phyloP scores from a whole-genome alignment of 2,888 invertebrate species.

The Ormyrus rosae region DNA sequence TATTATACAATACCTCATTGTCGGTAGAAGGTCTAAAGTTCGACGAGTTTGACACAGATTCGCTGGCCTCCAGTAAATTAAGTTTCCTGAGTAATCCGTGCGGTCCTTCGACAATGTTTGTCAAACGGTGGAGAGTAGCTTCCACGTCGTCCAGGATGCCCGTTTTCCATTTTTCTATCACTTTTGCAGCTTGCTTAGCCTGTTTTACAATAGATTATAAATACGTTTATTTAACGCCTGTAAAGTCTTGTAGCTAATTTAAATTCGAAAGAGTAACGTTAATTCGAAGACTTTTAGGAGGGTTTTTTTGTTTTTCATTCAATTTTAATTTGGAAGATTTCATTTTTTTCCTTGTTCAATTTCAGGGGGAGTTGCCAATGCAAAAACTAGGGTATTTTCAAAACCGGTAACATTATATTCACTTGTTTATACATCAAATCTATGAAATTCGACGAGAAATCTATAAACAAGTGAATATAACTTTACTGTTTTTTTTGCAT shows the following conservation, averaged over 20 bases:
- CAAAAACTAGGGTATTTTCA: too few relatives aligned
- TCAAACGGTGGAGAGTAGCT: slow-evolving; percentile 63
- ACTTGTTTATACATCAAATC: too few relatives aligned
- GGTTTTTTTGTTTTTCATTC: background rate
- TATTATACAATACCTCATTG: slow-evolving; percentile 44
- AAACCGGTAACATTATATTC: too few relatives aligned
- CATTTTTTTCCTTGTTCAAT: too few relatives aligned
- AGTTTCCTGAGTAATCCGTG: slow-evolving; percentile 68
- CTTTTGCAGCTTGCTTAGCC: slow-evolving; percentile 75
- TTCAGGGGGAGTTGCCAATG: too few relatives aligned
- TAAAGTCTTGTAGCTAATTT: background rate
- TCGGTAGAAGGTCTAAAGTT: slow-evolving; percentile 19
- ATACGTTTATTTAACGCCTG: background rate
- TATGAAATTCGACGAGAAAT: too few relatives aligned
- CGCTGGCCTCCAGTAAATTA: slow-evolving; percentile 60
- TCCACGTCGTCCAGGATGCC: slow-evolving; percentile 68
- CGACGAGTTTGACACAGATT: slow-evolving; percentile 23
- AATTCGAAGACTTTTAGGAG: background rate
- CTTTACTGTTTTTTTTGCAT: too few relatives aligned
- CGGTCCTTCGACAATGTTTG: slow-evolving; percentile 67
- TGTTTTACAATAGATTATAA: slow-evolving; percentile 55
- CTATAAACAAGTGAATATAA: too few relatives aligned
- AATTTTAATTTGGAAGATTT: too few relatives aligned
- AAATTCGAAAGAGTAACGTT: background rate
- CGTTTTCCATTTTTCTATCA: slow-evolving; percentile 71